Evolutionary conservation across 2,888 invertebrate species (phyloP).

Genomic region (Leptopilina drosophilae): DNA sequence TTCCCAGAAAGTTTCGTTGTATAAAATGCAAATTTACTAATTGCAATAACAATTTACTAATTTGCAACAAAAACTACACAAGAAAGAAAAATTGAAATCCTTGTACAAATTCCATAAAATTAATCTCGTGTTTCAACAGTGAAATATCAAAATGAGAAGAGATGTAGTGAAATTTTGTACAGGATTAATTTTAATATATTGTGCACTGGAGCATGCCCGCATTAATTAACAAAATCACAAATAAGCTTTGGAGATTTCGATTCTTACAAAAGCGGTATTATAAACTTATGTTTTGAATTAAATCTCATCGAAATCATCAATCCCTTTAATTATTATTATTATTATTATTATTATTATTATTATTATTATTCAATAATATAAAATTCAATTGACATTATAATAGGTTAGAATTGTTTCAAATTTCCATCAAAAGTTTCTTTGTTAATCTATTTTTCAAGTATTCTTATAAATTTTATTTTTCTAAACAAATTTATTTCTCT

Average conservation of each 20-base stretch:
- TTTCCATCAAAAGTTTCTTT: too few species aligned
- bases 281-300: not conserved
- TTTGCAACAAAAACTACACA: too few species aligned
- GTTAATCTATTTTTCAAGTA: too few species aligned
- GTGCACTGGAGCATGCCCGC: constrained; percentile 27
- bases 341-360: too few species aligned
- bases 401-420: too few species aligned
- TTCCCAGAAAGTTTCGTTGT: too few species aligned
- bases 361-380: not conserved
- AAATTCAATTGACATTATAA: not conserved
- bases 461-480: too few species aligned
- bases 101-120: too few species aligned
- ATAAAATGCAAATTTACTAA: not conserved
- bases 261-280: constrained; percentile 5
- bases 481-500: too few species aligned
- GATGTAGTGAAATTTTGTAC: constrained; percentile 24
- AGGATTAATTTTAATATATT: constrained; percentile 20
- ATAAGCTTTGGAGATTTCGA: not conserved
- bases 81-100: too few species aligned
- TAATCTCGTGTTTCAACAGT: too few species aligned
- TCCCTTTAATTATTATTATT: not conserved
- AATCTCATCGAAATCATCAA: not conserved
- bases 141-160: constrained; percentile 13
- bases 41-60: too few species aligned
- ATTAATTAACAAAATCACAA: constrained; percentile 5